phyloP scores from a whole-genome alignment of 2,113 vertebrate species.

The Chiloscyllium plagiosum region DNA sequence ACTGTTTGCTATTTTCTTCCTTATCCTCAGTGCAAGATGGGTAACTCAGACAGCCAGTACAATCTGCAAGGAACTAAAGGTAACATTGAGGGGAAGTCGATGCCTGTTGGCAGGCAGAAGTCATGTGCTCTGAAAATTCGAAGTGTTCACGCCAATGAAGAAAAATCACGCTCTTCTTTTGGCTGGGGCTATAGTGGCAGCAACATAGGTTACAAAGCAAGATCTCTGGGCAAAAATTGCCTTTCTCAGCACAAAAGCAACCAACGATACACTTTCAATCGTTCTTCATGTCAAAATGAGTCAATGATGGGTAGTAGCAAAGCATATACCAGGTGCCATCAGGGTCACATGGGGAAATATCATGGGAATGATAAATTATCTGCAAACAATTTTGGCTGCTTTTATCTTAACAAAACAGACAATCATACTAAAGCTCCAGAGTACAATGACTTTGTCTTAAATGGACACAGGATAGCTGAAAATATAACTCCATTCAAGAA shows the following conservation, averaged over 20 bases:
- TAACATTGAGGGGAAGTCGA: slow-evolving; percentile 49
- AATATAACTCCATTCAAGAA: slow-evolving; percentile 46
- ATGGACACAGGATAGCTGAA: slow-evolving; percentile 56
- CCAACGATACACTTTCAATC: slow-evolving; percentile 60
- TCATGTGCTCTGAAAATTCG: slow-evolving; percentile 74
- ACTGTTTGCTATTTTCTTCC: slow-evolving; percentile 37
- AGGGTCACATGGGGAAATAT: slow-evolving; percentile 49
- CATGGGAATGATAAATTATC: slow-evolving; percentile 51
- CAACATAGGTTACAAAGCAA: slow-evolving; percentile 67
- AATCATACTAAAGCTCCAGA: slow-evolving; percentile 48
- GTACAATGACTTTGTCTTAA: slow-evolving; percentile 59
- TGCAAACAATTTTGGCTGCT: slow-evolving; percentile 58
- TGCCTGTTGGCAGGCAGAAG: slow-evolving; percentile 70
- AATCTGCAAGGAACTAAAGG: slow-evolving; percentile 78
- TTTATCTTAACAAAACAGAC: slow-evolving; percentile 53
- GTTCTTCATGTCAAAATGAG: slow-evolving; percentile 60
- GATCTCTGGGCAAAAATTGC: slow-evolving; percentile 72
- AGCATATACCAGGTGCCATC: slow-evolving; percentile 54
- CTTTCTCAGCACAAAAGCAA: slow-evolving; percentile 75
- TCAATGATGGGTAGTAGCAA: slow-evolving; percentile 62
- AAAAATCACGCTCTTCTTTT: slow-evolving; percentile 63
- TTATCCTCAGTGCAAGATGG: slow-evolving; percentile 70
- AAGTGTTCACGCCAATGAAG: slow-evolving; percentile 67
- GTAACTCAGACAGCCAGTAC: slow-evolving; percentile 97
- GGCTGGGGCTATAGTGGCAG: slow-evolving; percentile 61